Percentiles rank a stretch among this genome's conserved stretches.
These are phyloP conservation scores for Stenurella melanura DNA, from an alignment of 2,888 invertebrate species.

Conservation along the genomic window DNA sequence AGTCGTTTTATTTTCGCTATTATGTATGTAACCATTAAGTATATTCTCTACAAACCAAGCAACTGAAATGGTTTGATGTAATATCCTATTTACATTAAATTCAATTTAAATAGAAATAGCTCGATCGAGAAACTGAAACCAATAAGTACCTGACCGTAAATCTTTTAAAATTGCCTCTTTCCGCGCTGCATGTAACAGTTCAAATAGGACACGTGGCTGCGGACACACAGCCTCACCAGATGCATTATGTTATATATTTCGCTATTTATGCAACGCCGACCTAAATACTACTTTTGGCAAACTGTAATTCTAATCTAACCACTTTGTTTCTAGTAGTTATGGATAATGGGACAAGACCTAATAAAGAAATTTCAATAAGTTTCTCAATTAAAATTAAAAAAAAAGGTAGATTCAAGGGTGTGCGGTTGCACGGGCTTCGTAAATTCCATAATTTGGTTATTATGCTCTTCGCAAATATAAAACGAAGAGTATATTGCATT, in stretches of 20 bases:
- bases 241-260: background rate
- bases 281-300: background rate
- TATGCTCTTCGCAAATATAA: no score
- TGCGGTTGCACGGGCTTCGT: no score
- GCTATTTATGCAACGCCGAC: background rate
- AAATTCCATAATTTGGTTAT: no score
- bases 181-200: background rate
- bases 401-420: no score
- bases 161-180: background rate
- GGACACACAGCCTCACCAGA: background rate
- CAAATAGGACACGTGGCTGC: background rate
- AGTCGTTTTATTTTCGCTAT: constrained; percentile 17
- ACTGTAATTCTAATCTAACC: background rate
- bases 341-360: background rate
- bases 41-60: background rate
- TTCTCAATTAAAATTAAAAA: background rate
- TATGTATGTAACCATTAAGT: no score
- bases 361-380: background rate
- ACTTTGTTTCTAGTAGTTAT: background rate
- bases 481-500: no score
- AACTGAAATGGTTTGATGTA: background rate
- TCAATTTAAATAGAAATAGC: background rate
- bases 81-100: background rate
- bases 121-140: background rate
- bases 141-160: background rate